Percentiles rank a stretch among this genome's conserved stretches.
Conservation (phyloP, 2,113 vertebrate species). For the Lepisosteus oculatus region DNA sequence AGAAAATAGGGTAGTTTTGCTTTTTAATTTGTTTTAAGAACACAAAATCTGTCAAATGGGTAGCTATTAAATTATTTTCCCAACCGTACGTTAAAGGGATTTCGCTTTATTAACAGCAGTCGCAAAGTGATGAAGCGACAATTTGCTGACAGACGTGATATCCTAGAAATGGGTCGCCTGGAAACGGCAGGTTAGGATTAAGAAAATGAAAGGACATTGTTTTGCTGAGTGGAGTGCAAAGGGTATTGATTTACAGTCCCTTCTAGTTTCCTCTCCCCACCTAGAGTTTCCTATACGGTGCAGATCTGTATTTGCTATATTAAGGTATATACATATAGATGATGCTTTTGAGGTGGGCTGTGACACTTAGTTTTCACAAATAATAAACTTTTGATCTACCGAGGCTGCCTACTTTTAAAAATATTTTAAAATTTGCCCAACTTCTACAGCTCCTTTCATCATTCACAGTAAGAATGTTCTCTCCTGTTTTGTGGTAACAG, state of each 20-base stretch:
- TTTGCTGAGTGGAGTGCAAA: constrained; percentile 35
- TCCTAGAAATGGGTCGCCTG: constrained; percentile 39
- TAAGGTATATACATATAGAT: too few relatives aligned
- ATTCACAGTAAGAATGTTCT: not conserved
- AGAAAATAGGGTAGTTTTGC: too few relatives aligned
- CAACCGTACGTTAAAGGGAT: too few relatives aligned
- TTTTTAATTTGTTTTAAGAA: too few relatives aligned
- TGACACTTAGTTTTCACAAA: too few relatives aligned
- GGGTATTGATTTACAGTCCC: constrained; percentile 40
- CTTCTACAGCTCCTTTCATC: too few relatives aligned
- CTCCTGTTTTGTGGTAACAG: constrained; percentile 51
- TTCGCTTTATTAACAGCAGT: not conserved
- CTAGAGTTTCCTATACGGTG: constrained; percentile 16
- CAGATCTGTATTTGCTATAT: too few relatives aligned
- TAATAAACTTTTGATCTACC: too few relatives aligned
- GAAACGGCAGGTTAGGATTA: constrained; percentile 39
- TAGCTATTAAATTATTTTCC: too few relatives aligned
- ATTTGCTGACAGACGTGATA: constrained; percentile 26
- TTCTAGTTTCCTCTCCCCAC: constrained; percentile 24
- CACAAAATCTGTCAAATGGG: too few relatives aligned
- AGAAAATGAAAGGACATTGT: constrained; percentile 22
- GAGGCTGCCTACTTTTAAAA: too few relatives aligned
- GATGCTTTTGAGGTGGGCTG: not conserved
- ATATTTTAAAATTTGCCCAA: not conserved
- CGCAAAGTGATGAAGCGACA: constrained; percentile 14